A percentile compares a stretch with the other conserved stretches of the same genome.
These are phyloP conservation scores for Fragum sueziense DNA, from an alignment of 2,888 invertebrate species.

Conservation along the genomic window DNA sequence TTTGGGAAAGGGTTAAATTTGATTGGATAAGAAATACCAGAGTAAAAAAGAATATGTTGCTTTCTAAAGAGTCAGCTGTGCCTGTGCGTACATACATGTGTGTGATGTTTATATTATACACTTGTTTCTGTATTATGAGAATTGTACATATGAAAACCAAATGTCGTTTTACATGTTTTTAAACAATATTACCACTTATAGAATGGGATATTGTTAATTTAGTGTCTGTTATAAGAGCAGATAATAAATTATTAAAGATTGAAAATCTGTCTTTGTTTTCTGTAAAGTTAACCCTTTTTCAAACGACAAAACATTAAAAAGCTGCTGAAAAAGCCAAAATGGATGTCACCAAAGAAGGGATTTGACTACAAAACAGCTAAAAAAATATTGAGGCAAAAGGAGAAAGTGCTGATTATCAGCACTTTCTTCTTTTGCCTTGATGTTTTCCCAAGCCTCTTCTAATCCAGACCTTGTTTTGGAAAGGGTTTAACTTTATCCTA, in stretches of 20 bases:
- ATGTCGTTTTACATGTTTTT: constrained; percentile 54
- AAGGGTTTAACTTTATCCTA: background rate
- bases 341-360: background rate
- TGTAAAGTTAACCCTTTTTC: background rate
- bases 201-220: constrained; percentile 20
- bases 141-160: constrained; percentile 44
- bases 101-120: background rate
- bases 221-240: constrained; percentile 18
- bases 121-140: background rate
- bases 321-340: background rate
- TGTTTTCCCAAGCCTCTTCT: too few relatives aligned
- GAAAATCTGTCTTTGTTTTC: background rate
- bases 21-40: too few relatives aligned
- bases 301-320: background rate
- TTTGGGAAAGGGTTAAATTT: too few relatives aligned
- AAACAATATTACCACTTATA: constrained; percentile 18
- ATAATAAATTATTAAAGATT: constrained; percentile 28
- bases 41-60: too few relatives aligned
- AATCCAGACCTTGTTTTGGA: too few relatives aligned
- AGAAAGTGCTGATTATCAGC: too few relatives aligned
- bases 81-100: background rate
- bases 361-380: background rate
- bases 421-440: too few relatives aligned
- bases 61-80: too few relatives aligned
- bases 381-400: too few relatives aligned